These are phyloP conservation scores for Lanistes nyassanus DNA, from an alignment of 1,140 invertebrate genomes.

Conservation along the genomic window DNA sequence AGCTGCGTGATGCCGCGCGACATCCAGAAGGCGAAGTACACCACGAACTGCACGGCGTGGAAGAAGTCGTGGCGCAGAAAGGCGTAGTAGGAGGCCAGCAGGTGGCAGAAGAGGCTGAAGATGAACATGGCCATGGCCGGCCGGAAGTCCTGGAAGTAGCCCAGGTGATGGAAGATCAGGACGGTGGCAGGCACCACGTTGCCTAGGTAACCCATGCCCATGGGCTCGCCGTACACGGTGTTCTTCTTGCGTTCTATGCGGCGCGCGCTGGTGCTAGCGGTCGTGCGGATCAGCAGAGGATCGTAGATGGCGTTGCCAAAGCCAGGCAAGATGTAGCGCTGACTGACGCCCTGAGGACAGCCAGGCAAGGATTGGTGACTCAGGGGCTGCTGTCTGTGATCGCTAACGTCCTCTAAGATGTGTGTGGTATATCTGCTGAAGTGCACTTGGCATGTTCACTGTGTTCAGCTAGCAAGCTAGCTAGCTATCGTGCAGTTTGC, in stretches of 20 bases:
- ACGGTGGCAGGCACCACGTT: slow-evolving; percentile 48
- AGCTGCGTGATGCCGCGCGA: slow-evolving; percentile 34
- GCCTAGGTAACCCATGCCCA: slow-evolving; percentile 55
- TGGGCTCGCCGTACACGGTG: slow-evolving; percentile 54
- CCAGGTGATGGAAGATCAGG: slow-evolving; percentile 48
- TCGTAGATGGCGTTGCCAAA: slow-evolving; percentile 55
- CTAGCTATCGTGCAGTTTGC: too few relatives aligned
- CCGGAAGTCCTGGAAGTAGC: slow-evolving; percentile 48
- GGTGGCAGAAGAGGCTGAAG: slow-evolving; percentile 42
- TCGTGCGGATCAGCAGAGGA: slow-evolving; percentile 43
- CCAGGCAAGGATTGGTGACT: too few relatives aligned
- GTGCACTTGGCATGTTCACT: too few relatives aligned
- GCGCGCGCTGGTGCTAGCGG: slow-evolving; percentile 28
- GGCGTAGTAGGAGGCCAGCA: slow-evolving; percentile 49
- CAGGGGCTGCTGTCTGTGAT: too few relatives aligned
- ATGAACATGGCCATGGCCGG: slow-evolving; percentile 44
- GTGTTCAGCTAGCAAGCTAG: too few relatives aligned
- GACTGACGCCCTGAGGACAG: slow-evolving; percentile 43
- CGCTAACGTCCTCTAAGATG: too few relatives aligned
- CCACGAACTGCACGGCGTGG: slow-evolving; percentile 40
- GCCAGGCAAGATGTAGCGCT: slow-evolving; percentile 52
- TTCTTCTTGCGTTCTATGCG: slow-evolving; percentile 52
- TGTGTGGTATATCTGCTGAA: too few relatives aligned
- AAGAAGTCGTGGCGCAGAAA: slow-evolving; percentile 53
- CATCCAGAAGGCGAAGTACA: slow-evolving; percentile 50